These are phyloP conservation scores for Mayetiola destructor DNA, from an alignment of 2,888 invertebrate genomes.

Conservation along the genomic window DNA sequence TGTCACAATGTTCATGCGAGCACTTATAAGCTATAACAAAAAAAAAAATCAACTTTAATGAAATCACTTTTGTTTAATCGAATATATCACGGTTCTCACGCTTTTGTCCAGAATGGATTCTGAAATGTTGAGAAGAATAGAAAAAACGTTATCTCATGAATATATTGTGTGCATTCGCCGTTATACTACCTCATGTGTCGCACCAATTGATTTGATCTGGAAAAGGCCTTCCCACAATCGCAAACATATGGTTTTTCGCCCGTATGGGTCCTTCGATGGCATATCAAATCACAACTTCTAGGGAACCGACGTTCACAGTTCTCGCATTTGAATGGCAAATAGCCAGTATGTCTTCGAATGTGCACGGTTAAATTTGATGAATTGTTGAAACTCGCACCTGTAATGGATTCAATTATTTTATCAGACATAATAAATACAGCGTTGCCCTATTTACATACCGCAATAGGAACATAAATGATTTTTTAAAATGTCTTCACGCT, in stretches of 20 bases:
- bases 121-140: background rate
- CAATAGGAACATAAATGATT: constrained; percentile 45
- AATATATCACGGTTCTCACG: background rate
- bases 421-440: too few species aligned
- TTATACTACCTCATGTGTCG: constrained; percentile 38
- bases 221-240: background rate
- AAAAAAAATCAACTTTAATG: background rate
- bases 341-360: constrained; percentile 52
- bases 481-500: constrained; percentile 27
- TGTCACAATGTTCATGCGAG: constrained; percentile 31
- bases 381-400: constrained; percentile 44
- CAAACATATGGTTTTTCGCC: constrained; percentile 44
- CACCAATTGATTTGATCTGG: constrained; percentile 43
- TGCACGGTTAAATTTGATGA: constrained; percentile 49
- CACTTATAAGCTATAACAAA: constrained; percentile 46
- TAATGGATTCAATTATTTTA: too few species aligned
- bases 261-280: constrained; percentile 45
- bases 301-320: constrained; percentile 43
- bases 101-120: background rate
- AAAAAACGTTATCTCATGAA: background rate
- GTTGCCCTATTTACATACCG: too few species aligned
- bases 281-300: constrained; percentile 46
- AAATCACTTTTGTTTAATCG: background rate
- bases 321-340: constrained; percentile 48
- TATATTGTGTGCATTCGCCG: background rate